Evolutionary conservation across 2,113 vertebrate species (phyloP).

Genomic region (Centropus unirufus): DNA sequence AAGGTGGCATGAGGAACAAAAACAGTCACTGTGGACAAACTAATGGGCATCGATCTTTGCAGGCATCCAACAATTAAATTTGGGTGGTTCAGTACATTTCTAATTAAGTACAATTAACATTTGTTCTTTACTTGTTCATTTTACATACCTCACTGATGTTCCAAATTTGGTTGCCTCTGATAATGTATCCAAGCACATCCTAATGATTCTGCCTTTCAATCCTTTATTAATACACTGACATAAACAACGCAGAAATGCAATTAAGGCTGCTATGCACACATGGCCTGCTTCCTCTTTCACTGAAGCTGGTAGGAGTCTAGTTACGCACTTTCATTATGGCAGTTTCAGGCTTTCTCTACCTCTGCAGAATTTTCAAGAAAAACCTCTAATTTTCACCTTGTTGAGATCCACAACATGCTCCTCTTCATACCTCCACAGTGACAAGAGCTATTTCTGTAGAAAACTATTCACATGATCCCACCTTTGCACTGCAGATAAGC

Average conservation of each 20-base stretch:
- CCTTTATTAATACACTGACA: conserved; percentile 51
- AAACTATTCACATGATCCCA: background rate
- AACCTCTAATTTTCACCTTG: background rate
- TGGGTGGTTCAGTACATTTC: conserved; percentile 65
- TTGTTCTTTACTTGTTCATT: conserved; percentile 63
- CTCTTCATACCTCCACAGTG: background rate
- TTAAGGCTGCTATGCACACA: conserved; percentile 58
- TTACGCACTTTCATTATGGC: background rate
- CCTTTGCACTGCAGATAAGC: background rate
- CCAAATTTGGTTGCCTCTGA: conserved; percentile 32
- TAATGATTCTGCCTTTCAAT: conserved; percentile 65
- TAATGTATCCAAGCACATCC: conserved; percentile 37
- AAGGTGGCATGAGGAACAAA: conserved; percentile 48
- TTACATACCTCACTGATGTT: conserved; percentile 44
- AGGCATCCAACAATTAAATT: conserved; percentile 63
- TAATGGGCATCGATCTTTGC: conserved; percentile 33
- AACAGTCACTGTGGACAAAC: conserved; percentile 15
- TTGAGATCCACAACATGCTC: background rate
- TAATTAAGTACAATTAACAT: conserved; percentile 73
- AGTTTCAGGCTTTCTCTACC: background rate
- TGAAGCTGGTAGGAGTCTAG: background rate
- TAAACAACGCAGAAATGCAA: conserved; percentile 69
- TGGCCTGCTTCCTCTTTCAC: background rate
- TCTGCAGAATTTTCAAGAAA: background rate
- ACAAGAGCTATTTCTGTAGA: background rate